Base-by-base conservation (phyloP, 2,888 invertebrate species). In the Callimorpha dominula region DNA sequence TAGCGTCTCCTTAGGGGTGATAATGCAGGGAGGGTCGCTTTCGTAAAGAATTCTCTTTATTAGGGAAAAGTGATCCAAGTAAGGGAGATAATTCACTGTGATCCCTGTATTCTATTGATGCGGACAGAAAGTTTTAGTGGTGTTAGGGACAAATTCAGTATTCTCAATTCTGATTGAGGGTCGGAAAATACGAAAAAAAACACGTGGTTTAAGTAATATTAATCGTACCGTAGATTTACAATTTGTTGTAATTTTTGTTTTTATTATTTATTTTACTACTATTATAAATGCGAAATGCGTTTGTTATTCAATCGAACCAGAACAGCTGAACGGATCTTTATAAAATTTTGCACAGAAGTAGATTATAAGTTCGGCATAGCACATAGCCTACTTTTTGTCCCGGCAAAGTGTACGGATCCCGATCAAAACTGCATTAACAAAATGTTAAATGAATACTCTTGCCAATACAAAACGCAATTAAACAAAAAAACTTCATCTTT, bases 111-210 rank as follows among this genome's bases (percentile, higher is more conserved):
- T 62, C 12, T 43, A 57, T 62, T 62, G 52, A 73, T 65, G 62
- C 66, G 43, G 31, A 65, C 52, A 60, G 70, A 62, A 69, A 62
- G 43, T 62, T 66, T 66, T 73, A 20, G 70, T 73, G 46, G 46
- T 54, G 14, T 11, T 62, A 15, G 65, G 68, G 54, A 46, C 1
- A 42, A 31, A 63, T 20, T 43, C n/a, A n/a, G 20, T 63, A 15
- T 70, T 31, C 54, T 54, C 14, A 40, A 49, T 68, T 31, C 49
- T 40, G 31, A n/a, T n/a, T 5, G 49, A n/a, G 31, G 31, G 46
- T 40, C 9, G 15, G 0, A 50, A 15, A 40, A 15, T 14, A 52
- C 4, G 1, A 50, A 50, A 4, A 20, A 40, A 11, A 50, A 50
- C 7, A 63, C 17, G 11, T 17, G 8, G 6, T 17, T 6, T 0